Percentiles rank a stretch among this genome's conserved stretches.
phyloP scores from a whole-genome alignment of 1,140 invertebrate species.

The Drosophila littoralis region DNA sequence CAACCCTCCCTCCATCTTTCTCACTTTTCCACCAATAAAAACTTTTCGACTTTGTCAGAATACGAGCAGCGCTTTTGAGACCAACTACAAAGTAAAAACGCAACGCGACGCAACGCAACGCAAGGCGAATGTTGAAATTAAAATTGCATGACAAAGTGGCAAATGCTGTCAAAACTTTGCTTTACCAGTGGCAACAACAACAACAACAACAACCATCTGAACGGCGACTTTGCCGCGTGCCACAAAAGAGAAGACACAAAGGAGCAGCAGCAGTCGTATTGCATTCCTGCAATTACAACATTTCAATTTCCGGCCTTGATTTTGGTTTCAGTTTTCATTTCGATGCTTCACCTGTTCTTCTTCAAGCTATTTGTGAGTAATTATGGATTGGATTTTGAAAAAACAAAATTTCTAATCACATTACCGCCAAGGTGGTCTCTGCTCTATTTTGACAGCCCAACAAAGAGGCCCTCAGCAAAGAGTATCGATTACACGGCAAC shows the following conservation, averaged over 20 bases:
- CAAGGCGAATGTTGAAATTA: conserved; percentile 60
- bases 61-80: conserved; percentile 58
- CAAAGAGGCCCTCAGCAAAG: conserved; percentile 12
- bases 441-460: conserved; percentile 18
- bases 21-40: conserved; percentile 50
- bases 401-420: conserved; percentile 61
- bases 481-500: conserved; percentile 66
- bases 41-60: conserved; percentile 79
- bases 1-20: neutral
- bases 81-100: conserved; percentile 60
- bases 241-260: neutral
- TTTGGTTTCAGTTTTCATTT: conserved; percentile 24
- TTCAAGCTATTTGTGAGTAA: conserved; percentile 12
- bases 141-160: conserved; percentile 81
- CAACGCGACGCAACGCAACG: conserved; percentile 15
- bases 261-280: conserved; percentile 36
- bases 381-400: conserved; percentile 18
- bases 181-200: conserved; percentile 33
- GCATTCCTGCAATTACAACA: conserved; percentile 39
- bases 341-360: neutral
- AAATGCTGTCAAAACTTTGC: conserved; percentile 78
- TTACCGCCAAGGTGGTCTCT: conserved; percentile 59
- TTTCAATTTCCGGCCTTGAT: conserved; percentile 66
- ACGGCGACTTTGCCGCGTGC: conserved; percentile 40
- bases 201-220: conserved; percentile 7